Evolutionary conservation across 1,140 invertebrate genomes (phyloP), one percentile per base, ranked within the genome.

Genomic region (Penaeus indicus): DNA sequence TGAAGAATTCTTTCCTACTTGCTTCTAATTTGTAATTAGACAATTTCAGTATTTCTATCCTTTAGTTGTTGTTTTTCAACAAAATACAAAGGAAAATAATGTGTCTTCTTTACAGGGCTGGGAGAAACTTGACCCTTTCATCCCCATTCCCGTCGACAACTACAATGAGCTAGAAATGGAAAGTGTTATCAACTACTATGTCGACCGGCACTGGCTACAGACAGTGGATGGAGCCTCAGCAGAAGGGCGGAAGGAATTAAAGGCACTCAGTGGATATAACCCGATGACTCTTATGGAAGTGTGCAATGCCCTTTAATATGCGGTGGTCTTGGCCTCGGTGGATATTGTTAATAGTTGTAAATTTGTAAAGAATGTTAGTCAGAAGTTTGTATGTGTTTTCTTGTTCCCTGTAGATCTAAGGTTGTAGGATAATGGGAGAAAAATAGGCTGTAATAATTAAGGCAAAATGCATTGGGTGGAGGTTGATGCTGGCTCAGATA

Each of bases 151-250:
- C 5, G 81, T 88, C 22, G 25, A 32, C 18, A 64, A 88, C 32
- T 88, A 88, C 27, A 47, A 88, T 67, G 81, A 88, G 0, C 21
- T 78, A 19, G 87, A 88, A 42, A 84, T 88, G 81, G 61, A n/a
- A 32, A 88, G 87, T 77, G 67, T 78, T 47, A 63, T 88, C 1
- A 82, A 88, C 38, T 88, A 84, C 72, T 88, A 84, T 32, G 25
- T 88, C 27, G 87, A 88, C 72, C 87, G 81, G 60, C 54, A 79
- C 27, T 88, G 87, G 87, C 72, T 88, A 62, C 87, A 88, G 87
- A 84, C 63, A 32, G 61, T 69, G n/a, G 19, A 27, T n/a, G 87
- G 32, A 11, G 11, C 60, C 60, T 84, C 82, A 22, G 69, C 83
- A 4, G 21, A 63, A 21, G 87, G 81, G 22, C 87, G 87, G 27